Conservation (phyloP, 2,797 vertebrate genomes). For the Muscicapa striata region DNA sequence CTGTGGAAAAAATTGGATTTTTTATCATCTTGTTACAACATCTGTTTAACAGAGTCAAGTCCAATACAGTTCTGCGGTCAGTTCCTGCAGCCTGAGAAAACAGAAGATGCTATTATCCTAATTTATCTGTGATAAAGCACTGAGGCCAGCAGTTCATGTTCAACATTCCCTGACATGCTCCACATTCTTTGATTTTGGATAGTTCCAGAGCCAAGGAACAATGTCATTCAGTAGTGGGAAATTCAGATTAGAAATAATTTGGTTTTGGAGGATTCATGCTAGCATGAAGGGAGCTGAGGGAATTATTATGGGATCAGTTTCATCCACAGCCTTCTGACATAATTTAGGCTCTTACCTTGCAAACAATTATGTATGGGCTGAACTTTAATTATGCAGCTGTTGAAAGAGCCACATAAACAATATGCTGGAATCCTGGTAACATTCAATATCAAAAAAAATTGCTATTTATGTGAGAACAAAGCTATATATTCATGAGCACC, state of each 20-base stretch:
- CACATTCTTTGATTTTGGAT: constrained; percentile 31
- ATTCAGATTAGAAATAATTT: background rate
- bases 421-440: background rate
- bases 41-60: constrained; percentile 38
- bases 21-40: constrained; percentile 46
- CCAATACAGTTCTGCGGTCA: constrained; percentile 35
- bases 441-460: background rate
- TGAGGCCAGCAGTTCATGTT: background rate
- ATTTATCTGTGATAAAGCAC: constrained; percentile 4
- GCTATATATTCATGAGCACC: background rate
- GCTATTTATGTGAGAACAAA: background rate
- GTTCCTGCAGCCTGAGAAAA: constrained; percentile 26
- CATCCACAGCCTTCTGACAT: background rate
- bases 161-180: background rate
- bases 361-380: background rate
- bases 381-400: background rate
- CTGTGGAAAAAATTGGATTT: constrained; percentile 2
- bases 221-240: background rate
- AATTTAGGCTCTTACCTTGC: background rate
- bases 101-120: constrained; percentile 28
- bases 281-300: background rate
- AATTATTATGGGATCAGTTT: background rate
- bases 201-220: background rate
- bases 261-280: background rate
- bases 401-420: background rate